Evolutionary conservation across 2,797 vertebrate species (phyloP).

Genomic region (Babyrousa celebensis): DNA sequence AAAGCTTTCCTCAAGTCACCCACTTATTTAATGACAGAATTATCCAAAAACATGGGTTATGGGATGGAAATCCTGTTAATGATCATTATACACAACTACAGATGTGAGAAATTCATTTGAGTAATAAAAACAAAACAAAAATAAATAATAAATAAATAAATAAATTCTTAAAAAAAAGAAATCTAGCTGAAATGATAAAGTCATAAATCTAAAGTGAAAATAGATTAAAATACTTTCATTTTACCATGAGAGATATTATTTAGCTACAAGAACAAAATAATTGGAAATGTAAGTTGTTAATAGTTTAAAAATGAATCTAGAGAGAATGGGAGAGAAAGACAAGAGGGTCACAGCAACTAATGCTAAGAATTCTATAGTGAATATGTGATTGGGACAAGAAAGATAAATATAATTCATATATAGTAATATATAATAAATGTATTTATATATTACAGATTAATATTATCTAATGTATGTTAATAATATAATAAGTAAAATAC

Average conservation of each 20-base stretch:
- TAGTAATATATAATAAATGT: not conserved
- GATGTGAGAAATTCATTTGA: too few relatives aligned
- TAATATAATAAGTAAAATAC: constrained; percentile 19
- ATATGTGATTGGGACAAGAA: not conserved
- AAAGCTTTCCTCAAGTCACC: not conserved
- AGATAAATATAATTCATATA: not conserved
- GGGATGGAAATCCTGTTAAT: too few relatives aligned
- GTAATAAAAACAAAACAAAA: too few relatives aligned
- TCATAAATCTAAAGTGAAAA: constrained; percentile 24
- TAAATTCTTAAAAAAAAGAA: not conserved
- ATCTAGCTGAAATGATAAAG: constrained; percentile 49
- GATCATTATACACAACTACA: too few relatives aligned
- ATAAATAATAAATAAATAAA: too few relatives aligned
- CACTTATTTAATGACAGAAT: not conserved
- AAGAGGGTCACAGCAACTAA: not conserved
- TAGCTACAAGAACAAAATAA: not conserved
- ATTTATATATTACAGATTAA: not conserved
- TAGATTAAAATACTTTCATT: constrained; percentile 1
- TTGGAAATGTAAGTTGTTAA: not conserved
- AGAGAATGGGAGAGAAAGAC: not conserved
- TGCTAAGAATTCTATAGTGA: not conserved
- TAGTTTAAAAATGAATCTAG: constrained; percentile 27
- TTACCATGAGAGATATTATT: not conserved
- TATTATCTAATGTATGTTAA: not conserved
- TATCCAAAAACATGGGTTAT: not conserved